phyloP scores from a whole-genome alignment of 2,888 invertebrate species.

The Cerastis rubricosa region DNA sequence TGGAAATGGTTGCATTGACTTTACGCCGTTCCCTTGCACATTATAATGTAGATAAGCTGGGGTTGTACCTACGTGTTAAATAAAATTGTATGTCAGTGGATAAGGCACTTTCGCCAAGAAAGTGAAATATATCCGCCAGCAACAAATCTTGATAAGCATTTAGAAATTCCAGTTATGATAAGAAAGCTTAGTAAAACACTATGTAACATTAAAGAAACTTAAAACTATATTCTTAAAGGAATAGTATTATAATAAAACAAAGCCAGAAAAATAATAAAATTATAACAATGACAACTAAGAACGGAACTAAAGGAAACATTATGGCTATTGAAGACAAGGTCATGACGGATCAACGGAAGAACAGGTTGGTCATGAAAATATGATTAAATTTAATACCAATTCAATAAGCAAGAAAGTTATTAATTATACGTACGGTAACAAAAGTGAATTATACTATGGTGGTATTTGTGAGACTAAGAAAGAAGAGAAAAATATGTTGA shows the following conservation, averaged over 20 bases:
- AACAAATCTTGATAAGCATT: constrained; percentile 35
- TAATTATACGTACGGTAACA: background rate
- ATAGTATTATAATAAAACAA: background rate
- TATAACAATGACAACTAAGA: constrained; percentile 18
- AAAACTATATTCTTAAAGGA: background rate
- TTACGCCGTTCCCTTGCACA: constrained; percentile 67
- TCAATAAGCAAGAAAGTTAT: background rate
- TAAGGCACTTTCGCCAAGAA: constrained; percentile 59
- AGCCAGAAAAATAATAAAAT: constrained; percentile 30
- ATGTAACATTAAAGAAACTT: background rate
- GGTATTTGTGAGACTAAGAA: background rate
- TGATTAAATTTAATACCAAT: background rate
- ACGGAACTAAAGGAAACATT: constrained; percentile 30
- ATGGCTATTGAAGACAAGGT: background rate
- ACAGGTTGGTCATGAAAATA: constrained; percentile 25
- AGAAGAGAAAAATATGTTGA: too few species aligned
- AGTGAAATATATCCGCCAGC: constrained; percentile 12
- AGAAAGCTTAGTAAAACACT: background rate
- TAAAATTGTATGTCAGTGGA: constrained; percentile 60
- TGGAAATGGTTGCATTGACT: constrained; percentile 81
- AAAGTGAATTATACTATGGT: background rate
- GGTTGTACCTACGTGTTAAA: constrained; percentile 57
- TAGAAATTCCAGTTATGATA: constrained; percentile 1
- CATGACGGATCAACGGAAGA: background rate
- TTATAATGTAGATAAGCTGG: constrained; percentile 66